Percentiles rank a stretch among this genome's conserved stretches.
Evolutionary conservation across 2,113 vertebrate genomes (phyloP).

Genomic region (Mesembrinibis cayennensis): DNA sequence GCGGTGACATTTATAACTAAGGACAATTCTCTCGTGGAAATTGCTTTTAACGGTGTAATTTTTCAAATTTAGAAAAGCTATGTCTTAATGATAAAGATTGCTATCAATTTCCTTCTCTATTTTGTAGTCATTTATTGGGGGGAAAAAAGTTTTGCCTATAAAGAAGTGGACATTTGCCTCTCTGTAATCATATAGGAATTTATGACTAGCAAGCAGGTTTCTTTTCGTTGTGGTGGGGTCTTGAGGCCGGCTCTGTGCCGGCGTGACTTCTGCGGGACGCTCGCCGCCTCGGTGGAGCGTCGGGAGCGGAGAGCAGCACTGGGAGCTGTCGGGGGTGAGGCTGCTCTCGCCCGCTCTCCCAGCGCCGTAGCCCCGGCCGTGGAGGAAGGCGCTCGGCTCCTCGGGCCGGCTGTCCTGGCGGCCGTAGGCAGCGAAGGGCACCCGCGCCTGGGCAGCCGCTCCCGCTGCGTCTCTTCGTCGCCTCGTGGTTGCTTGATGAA

Average conservation of each 20-base stretch:
- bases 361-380: accelerated
- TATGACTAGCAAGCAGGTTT: not conserved
- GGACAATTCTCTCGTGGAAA: not conserved
- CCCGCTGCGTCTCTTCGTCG: not conserved
- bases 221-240: too few species aligned
- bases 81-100: not conserved
- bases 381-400: not conserved
- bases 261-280: accelerated
- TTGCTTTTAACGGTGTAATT: not conserved
- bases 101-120: not conserved
- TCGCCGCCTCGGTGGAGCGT: not conserved
- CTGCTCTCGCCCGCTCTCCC: too few species aligned
- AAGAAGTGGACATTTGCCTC: not conserved
- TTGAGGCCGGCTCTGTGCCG: not conserved
- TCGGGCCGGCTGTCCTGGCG: not conserved
- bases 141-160: not conserved
- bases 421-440: not conserved
- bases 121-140: not conserved
- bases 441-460: not conserved
- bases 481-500: not conserved
- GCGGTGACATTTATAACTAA: not conserved
- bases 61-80: not conserved
- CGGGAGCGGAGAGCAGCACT: not conserved
- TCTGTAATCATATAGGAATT: not conserved
- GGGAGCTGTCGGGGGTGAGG: not conserved